Evolutionary conservation across 2,888 invertebrate genomes (phyloP).

Genomic region (Cyclophora albipunctata): DNA sequence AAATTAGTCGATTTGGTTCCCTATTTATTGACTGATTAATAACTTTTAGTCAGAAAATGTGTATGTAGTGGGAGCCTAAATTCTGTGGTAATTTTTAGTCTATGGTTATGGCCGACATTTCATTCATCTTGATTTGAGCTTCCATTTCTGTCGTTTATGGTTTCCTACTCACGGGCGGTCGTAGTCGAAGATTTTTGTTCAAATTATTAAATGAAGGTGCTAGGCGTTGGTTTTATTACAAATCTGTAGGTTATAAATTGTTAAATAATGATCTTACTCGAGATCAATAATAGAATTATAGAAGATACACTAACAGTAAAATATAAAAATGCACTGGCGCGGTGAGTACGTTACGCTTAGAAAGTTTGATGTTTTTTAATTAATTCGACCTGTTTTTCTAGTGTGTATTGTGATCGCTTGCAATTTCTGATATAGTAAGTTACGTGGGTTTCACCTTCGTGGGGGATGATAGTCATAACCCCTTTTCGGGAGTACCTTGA

Average conservation of each 20-base stretch:
- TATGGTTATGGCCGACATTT: slow-evolving; percentile 59
- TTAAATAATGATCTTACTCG: slow-evolving; percentile 93
- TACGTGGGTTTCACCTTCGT: slow-evolving; percentile 24
- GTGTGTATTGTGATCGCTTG: slow-evolving; percentile 25
- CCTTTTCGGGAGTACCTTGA: slow-evolving; percentile 54
- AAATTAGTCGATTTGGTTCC: too few species aligned
- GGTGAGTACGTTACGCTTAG: slow-evolving; percentile 85
- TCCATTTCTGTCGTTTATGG: slow-evolving; percentile 63
- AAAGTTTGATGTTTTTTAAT: slow-evolving; percentile 64
- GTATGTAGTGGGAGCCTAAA: too few species aligned
- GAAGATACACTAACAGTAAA: slow-evolving; percentile 97
- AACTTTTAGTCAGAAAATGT: too few species aligned
- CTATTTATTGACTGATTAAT: too few species aligned
- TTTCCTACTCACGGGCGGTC: slow-evolving; percentile 63
- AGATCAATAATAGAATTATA: slow-evolving; percentile 99
- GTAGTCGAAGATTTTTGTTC: slow-evolving; percentile 62
- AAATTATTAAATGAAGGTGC: slow-evolving; percentile 74
- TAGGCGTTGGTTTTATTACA: slow-evolving; percentile 73
- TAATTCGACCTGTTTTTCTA: slow-evolving; percentile 40
- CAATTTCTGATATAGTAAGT: slow-evolving; percentile 21
- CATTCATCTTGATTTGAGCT: slow-evolving; percentile 50
- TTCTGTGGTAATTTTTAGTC: slow-evolving; percentile 5
- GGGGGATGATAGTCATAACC: slow-evolving; percentile 52
- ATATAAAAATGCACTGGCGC: slow-evolving; percentile 96
- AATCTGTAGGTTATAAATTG: slow-evolving; percentile 72